Base-by-base conservation (phyloP, 2,113 vertebrate species). In the Cynopterus brachyotis region DNA sequence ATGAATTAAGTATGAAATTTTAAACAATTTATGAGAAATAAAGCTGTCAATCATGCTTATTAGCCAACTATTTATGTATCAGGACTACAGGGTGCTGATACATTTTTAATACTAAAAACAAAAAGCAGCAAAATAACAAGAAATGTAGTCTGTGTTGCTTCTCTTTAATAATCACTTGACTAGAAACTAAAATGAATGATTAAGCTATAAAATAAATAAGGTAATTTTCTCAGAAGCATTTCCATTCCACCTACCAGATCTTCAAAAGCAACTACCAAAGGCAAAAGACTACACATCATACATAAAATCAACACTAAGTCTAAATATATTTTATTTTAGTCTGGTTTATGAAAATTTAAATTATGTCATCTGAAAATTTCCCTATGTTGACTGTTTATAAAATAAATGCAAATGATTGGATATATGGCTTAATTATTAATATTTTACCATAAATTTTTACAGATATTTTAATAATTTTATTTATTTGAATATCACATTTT, bases 91-190 rank as follows among this genome's bases (percentile, higher is more conserved):
- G 8, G 4, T 47, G 0, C 40, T 89, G 79, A 47, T n/a, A 47
- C 0, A 3, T 81, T 95, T 96, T 96, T 95, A 90, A 85, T 64
- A 47, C 1, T 90, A 22, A 42, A 94, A 72, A 80, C 55, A 42
- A 67, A 93, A 66, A 69, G 15, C 30, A 89, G 37, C 11, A 95
- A 55, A 93, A n/a, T 82, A 89, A 50, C 2, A 80, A 26, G 20
- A 94, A 94, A 96, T 67, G 15, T 13, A 85, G 8, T 95, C 45
- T n/a, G 19, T 28, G 2, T 8, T 85, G 15, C 3, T 94, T 0
- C 26, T 81, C 17, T 96, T 96, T 32, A 82, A 75, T 6, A 96
- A 76, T 26, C 81, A 80, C 30, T 90, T 94, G 9, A 94, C 66
- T 79, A 75, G 89, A 83, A 40, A 28, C 4, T 64, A 89, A 79